These are phyloP conservation scores for Festucalex cinctus DNA, from an alignment of 2,113 vertebrate species.

Conservation along the genomic window DNA sequence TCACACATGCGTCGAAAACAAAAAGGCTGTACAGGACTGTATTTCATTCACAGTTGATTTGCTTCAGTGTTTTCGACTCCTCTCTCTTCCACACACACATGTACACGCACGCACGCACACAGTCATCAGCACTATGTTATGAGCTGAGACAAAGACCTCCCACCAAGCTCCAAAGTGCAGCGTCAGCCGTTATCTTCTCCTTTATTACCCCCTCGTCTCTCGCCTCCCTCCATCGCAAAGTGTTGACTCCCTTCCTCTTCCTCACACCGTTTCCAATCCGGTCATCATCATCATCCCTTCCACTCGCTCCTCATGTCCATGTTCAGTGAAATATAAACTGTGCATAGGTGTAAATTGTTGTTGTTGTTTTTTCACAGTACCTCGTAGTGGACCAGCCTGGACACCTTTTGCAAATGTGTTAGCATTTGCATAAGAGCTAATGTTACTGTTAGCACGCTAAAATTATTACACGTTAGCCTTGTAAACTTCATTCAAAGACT, in stretches of 20 bases:
- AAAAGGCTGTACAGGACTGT: background rate
- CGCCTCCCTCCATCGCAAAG: slow-evolving; percentile 33
- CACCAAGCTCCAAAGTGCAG: slow-evolving; percentile 36
- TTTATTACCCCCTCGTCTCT: slow-evolving; percentile 51
- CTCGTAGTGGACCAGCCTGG: no score
- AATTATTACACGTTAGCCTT: no score
- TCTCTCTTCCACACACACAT: background rate
- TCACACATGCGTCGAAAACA: background rate
- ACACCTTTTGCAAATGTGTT: no score
- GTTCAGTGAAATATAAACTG: background rate
- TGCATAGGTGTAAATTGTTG: no score
- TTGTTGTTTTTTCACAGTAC: no score
- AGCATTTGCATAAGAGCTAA: no score
- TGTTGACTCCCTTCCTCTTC: slow-evolving; percentile 37
- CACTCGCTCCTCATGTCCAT: background rate
- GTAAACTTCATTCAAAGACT: no score
- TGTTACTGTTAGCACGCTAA: no score
- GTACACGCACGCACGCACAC: slow-evolving; percentile 11
- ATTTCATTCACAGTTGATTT: slow-evolving; percentile 1
- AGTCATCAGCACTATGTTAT: slow-evolving; percentile 8
- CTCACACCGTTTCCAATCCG: slow-evolving; percentile 1
- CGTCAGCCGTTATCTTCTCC: slow-evolving; percentile 40
- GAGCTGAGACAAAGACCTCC: slow-evolving; percentile 52
- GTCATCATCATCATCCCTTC: slow-evolving; percentile 1
- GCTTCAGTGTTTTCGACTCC: slow-evolving; percentile 2